Evolutionary conservation across 2,888 invertebrate genomes (phyloP).

Genomic region (Oligia fasciuncula): DNA sequence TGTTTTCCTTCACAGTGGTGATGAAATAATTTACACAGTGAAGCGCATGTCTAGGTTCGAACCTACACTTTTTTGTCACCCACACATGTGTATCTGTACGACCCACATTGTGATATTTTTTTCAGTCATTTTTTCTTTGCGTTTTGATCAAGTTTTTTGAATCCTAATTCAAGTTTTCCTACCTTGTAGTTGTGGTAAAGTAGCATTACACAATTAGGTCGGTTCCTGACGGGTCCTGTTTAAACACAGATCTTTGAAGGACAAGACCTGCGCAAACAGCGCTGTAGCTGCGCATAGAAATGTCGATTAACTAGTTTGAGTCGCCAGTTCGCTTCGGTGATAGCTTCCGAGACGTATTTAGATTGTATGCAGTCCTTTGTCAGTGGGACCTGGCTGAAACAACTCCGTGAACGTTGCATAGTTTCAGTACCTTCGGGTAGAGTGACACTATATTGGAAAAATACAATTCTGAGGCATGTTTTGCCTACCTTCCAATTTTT

Average conservation of each 20-base stretch:
- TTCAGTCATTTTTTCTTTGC: background rate
- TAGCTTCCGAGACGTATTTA: conserved; percentile 37
- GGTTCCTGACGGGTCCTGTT: conserved; percentile 66
- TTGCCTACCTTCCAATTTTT: background rate
- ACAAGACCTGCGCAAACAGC: conserved; percentile 58
- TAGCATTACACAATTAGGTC: conserved; percentile 75
- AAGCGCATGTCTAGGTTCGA: too few species aligned
- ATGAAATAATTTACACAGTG: background rate
- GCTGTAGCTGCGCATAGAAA: conserved; percentile 24
- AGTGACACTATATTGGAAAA: too few species aligned
- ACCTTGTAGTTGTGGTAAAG: background rate
- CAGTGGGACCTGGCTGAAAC: conserved; percentile 18
- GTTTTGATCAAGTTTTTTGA: background rate
- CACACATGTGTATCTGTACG: too few species aligned
- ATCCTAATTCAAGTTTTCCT: background rate
- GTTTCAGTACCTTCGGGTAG: background rate
- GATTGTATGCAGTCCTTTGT: conserved; percentile 40
- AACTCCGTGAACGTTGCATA: conserved; percentile 19
- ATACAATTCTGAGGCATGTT: background rate
- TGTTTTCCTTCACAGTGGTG: background rate
- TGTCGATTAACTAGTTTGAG: conserved; percentile 43
- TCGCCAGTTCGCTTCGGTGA: conserved; percentile 7
- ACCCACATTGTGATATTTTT: too few species aligned
- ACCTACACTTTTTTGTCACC: background rate
- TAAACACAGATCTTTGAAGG: conserved; percentile 65